Percentiles rank a stretch among this genome's conserved stretches.
Conservation (phyloP, 2,888 invertebrate species). For the Diplolepis rosae region DNA sequence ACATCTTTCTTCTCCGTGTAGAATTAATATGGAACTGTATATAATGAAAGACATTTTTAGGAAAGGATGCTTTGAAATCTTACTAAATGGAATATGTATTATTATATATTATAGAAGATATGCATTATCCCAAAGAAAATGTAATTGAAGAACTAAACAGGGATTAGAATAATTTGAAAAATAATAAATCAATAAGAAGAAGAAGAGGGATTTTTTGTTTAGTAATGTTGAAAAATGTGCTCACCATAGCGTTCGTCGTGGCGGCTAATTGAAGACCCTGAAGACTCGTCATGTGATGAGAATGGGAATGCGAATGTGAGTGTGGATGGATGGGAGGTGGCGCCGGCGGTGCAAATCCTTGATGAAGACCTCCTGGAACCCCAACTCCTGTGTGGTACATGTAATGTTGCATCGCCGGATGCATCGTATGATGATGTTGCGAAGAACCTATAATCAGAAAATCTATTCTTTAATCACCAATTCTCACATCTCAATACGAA, state of each 20-base stretch:
- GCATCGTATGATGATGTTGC: conserved; percentile 73
- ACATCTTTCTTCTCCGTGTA: too few species aligned
- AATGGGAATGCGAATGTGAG: conserved; percentile 73
- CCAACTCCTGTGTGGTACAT: conserved; percentile 73
- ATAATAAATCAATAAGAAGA: background rate
- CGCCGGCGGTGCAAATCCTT: conserved; percentile 72
- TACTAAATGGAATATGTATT: too few species aligned
- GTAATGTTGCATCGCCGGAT: conserved; percentile 74
- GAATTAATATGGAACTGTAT: too few species aligned
- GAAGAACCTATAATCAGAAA: conserved; percentile 64
- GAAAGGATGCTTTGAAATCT: too few species aligned
- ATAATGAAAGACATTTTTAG: too few species aligned
- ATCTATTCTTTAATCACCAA: background rate
- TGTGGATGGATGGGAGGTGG: conserved; percentile 73
- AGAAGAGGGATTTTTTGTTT: background rate
- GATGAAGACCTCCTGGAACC: conserved; percentile 71
- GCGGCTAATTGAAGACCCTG: conserved; percentile 77
- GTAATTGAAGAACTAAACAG: too few species aligned
- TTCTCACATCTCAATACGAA: background rate
- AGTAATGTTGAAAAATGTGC: conserved; percentile 54
- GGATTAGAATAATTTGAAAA: too few species aligned
- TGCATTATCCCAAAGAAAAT: too few species aligned
- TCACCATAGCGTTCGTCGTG: conserved; percentile 79
- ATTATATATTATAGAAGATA: too few species aligned
- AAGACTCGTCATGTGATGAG: conserved; percentile 76